Evolutionary conservation across 2,888 invertebrate species (phyloP).

Genomic region (Melinaea menophilus): DNA sequence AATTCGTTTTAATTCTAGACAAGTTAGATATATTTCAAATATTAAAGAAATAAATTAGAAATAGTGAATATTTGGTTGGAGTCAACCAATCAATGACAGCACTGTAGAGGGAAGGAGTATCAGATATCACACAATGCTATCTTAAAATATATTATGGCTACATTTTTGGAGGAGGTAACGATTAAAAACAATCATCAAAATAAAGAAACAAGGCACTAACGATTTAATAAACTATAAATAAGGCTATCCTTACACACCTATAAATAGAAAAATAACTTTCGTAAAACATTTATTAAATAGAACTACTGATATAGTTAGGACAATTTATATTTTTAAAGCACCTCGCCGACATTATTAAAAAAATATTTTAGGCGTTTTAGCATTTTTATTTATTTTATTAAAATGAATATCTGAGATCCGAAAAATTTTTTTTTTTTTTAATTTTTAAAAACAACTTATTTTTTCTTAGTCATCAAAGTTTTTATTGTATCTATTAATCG

Average conservation of each 20-base stretch:
- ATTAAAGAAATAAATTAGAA: no score
- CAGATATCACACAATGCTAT: constrained; percentile 14
- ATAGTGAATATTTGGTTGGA: no score
- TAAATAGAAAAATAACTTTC: constrained; percentile 1
- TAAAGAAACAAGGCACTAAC: no score
- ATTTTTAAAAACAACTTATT: not conserved
- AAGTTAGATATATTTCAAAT: no score
- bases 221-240: no score
- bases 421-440: constrained; percentile 10
- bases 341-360: not conserved
- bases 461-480: not conserved
- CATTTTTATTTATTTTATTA: not conserved
- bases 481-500: no score
- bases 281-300: no score
- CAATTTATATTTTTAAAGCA: not conserved
- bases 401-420: constrained; percentile 26
- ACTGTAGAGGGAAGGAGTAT: no score
- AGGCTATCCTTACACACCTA: no score
- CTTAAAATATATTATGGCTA: constrained; percentile 16
- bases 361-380: constrained; percentile 1
- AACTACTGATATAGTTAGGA: no score
- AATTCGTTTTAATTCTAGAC: no score
- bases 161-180: constrained; percentile 15
- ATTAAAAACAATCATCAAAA: not conserved
- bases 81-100: no score